Evolutionary conservation across 2,113 vertebrate species (phyloP), one percentile per base, ranked within the genome.

Genomic region (Hyla sarda): DNA sequence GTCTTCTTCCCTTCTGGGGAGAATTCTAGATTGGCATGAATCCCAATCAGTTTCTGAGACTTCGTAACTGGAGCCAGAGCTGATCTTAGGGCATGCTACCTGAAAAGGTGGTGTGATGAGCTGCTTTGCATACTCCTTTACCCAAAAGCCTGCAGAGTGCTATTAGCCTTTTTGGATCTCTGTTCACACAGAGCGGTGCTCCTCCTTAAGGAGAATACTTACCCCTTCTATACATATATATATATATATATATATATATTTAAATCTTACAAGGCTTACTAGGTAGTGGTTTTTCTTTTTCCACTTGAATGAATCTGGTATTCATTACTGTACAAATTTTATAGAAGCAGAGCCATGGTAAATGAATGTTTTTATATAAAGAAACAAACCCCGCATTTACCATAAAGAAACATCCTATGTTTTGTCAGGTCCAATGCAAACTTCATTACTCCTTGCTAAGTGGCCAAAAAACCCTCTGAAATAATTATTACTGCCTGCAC

Each of bases 381-480:
- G 25, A 12, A 69, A 71, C 80, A 82, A 82, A 67, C 62, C 80
- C 80, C 80, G 37, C 78, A 81, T 82, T 71, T 82, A 82, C 80
- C 62, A 67, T 82, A 82, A 82, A 82, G 80, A 82, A 82, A 82
- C 80, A 82, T 82, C 62, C 62, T 67, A 69, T 82, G 60, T 82
- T 71, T 82, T 82, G 80, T 82, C 80, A 71, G 80, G 80, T 52
- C 62, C 62, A 82, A 69, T 69, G 60, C 48, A 82, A 82, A 82
- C 80, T 67, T 82, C 62, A 82, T 82, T 82, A 71, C 60, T 50
- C 25, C 80, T 82, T 82, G 60, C 80, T 82, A 82, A 67, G 80
- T 69, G 80, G 80, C 60, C 60, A 82, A 82, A 82, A 82, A 48
- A 50, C 60, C 80, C 60, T 82, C 62, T 47, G 56, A 81, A 62